Conservation (phyloP, 1,140 invertebrate species). For the Octopus sinensis region DNA sequence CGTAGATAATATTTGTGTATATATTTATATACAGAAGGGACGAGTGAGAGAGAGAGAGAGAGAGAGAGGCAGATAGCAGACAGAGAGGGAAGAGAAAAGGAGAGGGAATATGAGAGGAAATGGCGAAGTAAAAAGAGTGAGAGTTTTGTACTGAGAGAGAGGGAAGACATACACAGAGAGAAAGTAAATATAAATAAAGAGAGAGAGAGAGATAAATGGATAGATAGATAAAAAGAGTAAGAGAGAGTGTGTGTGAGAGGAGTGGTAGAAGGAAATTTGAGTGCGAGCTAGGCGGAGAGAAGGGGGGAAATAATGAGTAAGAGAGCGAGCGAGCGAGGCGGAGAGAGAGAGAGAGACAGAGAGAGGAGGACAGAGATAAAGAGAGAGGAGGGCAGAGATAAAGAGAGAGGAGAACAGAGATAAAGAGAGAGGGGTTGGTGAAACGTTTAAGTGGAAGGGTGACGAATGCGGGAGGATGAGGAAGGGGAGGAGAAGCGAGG, state of each 20-base stretch:
- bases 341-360: not conserved
- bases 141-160: not conserved
- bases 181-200: not conserved
- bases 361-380: not conserved
- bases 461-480: not conserved
- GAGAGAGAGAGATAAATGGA: not conserved
- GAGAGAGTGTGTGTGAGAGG: not conserved
- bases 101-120: not conserved
- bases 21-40: not conserved
- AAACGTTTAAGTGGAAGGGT: not conserved
- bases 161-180: not conserved
- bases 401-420: not conserved
- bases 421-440: not conserved
- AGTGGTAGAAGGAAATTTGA: not conserved
- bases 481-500: not conserved
- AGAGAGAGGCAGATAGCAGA: not conserved
- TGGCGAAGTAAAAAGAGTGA: not conserved
- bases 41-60: not conserved
- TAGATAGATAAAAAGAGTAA: not conserved
- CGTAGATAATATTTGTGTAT: not conserved
- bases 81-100: not conserved
- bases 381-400: not conserved
- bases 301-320: not conserved
- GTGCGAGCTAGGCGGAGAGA: not conserved
- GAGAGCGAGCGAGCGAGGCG: not conserved